phyloP scores from a whole-genome alignment of 2,797 vertebrate genomes.

The Nyctibius grandis region DNA sequence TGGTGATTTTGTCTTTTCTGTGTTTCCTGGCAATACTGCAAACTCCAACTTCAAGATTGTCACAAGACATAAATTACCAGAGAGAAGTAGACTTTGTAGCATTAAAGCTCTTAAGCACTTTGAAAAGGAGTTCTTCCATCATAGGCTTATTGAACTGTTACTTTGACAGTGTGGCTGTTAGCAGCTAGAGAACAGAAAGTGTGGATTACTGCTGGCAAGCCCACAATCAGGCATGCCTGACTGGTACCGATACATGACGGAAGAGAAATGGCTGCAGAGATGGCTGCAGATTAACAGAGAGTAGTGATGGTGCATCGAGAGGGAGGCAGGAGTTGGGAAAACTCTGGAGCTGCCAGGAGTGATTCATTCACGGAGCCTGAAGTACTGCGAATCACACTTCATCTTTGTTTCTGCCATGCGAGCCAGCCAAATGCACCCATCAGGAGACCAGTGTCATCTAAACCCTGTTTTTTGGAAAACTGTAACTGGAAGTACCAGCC shows the following conservation, averaged over 20 bases:
- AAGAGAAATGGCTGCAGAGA: not conserved
- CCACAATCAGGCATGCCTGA: not conserved
- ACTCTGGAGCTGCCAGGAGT: not conserved
- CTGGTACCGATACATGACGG: not conserved
- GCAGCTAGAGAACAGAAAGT: not conserved
- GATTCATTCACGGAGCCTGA: slow-evolving; percentile 3
- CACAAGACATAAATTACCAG: slow-evolving; percentile 58
- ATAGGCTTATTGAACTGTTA: not conserved
- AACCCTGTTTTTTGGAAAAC: not conserved
- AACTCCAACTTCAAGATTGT: slow-evolving; percentile 48
- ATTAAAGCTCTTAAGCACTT: slow-evolving; percentile 50
- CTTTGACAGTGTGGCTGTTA: not conserved
- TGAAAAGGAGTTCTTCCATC: slow-evolving; percentile 46
- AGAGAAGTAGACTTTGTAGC: slow-evolving; percentile 50
- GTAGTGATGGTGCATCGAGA: not conserved
- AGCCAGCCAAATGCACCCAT: not conserved
- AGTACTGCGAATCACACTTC: slow-evolving; percentile 5
- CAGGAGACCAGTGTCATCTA: not conserved
- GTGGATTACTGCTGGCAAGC: not conserved
- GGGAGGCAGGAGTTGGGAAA: not conserved
- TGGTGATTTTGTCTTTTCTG: not conserved
- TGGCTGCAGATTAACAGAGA: not conserved
- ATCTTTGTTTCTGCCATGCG: not conserved
- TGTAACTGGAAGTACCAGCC: not conserved
- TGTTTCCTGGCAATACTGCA: not conserved